Evolutionary conservation across 37 sponge, comb jelly and placozoan genomes (phyloP), one percentile per base, ranked within the genome.

Genomic region (Halisarca cf. caerulea): DNA sequence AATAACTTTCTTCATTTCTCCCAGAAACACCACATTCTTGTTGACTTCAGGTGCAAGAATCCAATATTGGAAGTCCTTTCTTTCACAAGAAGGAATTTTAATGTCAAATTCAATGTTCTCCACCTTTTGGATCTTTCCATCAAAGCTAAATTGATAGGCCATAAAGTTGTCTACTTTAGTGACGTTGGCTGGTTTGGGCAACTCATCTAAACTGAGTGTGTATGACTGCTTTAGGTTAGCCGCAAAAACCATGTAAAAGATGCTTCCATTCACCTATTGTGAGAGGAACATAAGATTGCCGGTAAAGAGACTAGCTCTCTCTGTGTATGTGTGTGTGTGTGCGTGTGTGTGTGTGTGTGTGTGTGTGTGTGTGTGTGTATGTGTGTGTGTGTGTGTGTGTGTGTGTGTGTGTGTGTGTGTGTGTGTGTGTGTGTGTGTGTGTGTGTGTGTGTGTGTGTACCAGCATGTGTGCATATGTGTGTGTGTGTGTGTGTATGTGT

Each of bases 1-100:
- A 18, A 90, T 74, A n/a, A 94, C 33, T 78, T 94, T 94, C 23
- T 60, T 55, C 79, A 88, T 53, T 64, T 94, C 94, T 25, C 94
- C 94, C 47, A 94, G 83, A n/a, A 94, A 71, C 20, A 53, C 79
- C 80, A 69, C 61, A 78, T 75, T 94, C 1, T 59, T 47, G 0
- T 38, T 0, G 0, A 87, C 0, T 0, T 66, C 43, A 2, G 91
- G 91, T 21, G 91, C 91, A 21, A 94, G 34, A 20, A 42, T 28
- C 88, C 88, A 90, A 33, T 84, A 82, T 23, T 86, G 74, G 70
- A 88, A 94, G 43, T 90, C 83, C 1, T 51, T n/a, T 45, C 61
- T 23, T 3, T 40, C 86, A 70, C 88, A 90, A 11, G 78, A 35
- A 34, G 82, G 64, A 27, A 90, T 38, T 17, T 51, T 28, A 1